These are phyloP conservation scores for Betta splendens DNA, from an alignment of 2,797 vertebrate species.

Conservation along the genomic window DNA sequence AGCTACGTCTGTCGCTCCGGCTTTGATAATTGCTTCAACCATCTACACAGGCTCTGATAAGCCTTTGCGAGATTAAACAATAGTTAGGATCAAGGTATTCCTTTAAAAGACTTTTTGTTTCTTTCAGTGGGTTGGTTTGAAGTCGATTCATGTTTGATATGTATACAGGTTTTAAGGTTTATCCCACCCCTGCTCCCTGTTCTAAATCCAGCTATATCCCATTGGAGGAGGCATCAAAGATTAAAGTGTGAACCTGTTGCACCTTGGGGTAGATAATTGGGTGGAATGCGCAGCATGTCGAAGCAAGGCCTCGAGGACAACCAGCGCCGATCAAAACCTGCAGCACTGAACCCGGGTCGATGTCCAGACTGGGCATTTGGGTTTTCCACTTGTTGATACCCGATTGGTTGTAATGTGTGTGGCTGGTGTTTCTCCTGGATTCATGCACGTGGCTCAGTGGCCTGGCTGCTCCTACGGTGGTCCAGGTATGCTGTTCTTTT, in stretches of 20 bases:
- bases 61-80: conserved; percentile 73
- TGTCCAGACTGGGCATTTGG: conserved; percentile 55
- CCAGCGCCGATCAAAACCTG: conserved; percentile 57
- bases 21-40: conserved; percentile 61
- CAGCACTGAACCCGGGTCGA: conserved; percentile 58
- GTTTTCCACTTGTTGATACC: conserved; percentile 51
- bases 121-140: conserved; percentile 68
- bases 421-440: conserved; percentile 41
- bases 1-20: conserved; percentile 12
- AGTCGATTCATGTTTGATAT: conserved; percentile 77
- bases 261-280: conserved; percentile 70
- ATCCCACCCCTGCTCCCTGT: conserved; percentile 72
- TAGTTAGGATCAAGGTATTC: conserved; percentile 67
- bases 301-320: conserved; percentile 70
- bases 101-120: conserved; percentile 74
- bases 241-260: conserved; percentile 76
- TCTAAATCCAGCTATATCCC: conserved; percentile 79
- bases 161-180: conserved; percentile 72
- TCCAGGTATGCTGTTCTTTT: conserved; percentile 55
- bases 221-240: conserved; percentile 75
- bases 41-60: conserved; percentile 42
- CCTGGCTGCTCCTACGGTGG: conserved; percentile 64
- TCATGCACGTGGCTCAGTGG: conserved; percentile 52
- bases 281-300: conserved; percentile 75
- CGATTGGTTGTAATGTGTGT: conserved; percentile 57